phyloP scores from a whole-genome alignment of 64 coral and sea anemone genomes.

The Catalaphyllia jardinei region DNA sequence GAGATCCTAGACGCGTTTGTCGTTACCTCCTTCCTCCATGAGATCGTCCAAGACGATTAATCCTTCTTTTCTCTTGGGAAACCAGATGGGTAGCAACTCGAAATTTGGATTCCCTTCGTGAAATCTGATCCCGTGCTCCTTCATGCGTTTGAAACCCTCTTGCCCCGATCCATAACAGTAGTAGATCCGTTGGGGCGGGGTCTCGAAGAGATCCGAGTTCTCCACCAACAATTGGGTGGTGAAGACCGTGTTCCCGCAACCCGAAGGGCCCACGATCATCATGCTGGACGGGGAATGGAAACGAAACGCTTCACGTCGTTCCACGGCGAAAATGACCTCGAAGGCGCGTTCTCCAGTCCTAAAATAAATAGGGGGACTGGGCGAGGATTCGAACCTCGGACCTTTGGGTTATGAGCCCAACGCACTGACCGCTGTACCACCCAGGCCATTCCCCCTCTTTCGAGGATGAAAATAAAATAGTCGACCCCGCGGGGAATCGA shows the following conservation, averaged over 20 bases:
- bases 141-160: not conserved
- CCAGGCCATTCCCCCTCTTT: no score
- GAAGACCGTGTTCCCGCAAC: not conserved
- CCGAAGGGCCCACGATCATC: not conserved
- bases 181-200: no score
- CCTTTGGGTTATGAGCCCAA: no score
- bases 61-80: not conserved
- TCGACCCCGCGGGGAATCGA: no score
- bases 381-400: not conserved
- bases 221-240: not conserved
- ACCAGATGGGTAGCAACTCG: not conserved
- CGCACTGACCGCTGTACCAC: no score
- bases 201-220: no score
- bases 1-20: conserved; percentile 12
- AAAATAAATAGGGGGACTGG: no score
- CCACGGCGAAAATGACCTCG: not conserved
- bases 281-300: not conserved
- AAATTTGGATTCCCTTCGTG: not conserved
- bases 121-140: not conserved
- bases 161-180: conserved; percentile 5
- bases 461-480: no score
- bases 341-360: not conserved
- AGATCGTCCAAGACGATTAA: conserved; percentile 58
- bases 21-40: not conserved
- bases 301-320: not conserved